Percentiles rank a stretch among this genome's conserved stretches.
phyloP scores from a whole-genome alignment of 2,113 vertebrate species.

The Glareola pratincola region DNA sequence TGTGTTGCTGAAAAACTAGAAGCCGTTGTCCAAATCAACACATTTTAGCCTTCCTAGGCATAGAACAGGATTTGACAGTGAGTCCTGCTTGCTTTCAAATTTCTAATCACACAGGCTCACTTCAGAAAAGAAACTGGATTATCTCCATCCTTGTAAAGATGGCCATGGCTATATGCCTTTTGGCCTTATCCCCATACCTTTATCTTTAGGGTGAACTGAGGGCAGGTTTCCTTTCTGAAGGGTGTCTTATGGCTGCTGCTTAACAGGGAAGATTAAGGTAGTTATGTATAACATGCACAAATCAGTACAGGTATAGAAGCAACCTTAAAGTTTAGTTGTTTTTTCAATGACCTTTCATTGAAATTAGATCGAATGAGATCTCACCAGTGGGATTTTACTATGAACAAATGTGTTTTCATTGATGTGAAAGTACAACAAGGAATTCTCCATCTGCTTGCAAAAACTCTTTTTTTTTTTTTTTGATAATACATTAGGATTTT shows the following conservation, averaged over 20 bases:
- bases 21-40: background rate
- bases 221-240: background rate
- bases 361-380: background rate
- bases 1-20: background rate
- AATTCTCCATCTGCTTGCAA: background rate
- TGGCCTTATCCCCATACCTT: background rate
- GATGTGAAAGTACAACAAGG: background rate
- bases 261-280: background rate
- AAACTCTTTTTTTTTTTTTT: background rate
- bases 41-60: background rate
- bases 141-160: background rate
- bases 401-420: background rate
- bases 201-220: background rate
- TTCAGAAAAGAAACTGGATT: background rate
- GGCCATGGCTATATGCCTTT: background rate
- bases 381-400: background rate
- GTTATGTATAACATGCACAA: background rate
- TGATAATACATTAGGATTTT: background rate
- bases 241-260: background rate
- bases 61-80: background rate
- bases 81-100: background rate
- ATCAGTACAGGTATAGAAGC: background rate
- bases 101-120: background rate
- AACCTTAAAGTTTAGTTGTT: background rate
- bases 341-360: background rate